Evolutionary conservation across 2,888 invertebrate species (phyloP).

Genomic region (Nomada fucata): DNA sequence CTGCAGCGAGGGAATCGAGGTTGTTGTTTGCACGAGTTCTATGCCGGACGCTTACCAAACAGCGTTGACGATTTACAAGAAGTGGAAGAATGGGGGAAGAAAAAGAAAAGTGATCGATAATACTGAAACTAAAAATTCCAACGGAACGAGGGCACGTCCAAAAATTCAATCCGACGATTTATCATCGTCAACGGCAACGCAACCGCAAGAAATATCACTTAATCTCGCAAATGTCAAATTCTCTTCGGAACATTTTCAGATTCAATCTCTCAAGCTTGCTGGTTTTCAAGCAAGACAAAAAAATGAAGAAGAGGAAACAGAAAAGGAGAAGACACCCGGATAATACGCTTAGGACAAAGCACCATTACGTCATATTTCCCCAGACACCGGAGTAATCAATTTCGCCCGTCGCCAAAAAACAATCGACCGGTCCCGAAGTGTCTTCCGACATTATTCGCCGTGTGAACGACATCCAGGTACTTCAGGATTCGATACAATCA

Average conservation of each 20-base stretch:
- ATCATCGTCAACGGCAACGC: constrained; percentile 38
- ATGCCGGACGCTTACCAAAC: constrained; percentile 29
- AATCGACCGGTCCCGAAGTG: constrained; percentile 44
- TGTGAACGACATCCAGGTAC: constrained; percentile 12
- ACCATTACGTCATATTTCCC: constrained; percentile 65
- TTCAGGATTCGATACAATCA: constrained; percentile 43
- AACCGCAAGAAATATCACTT: constrained; percentile 46
- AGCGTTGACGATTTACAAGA: constrained; percentile 15
- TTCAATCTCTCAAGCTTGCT: constrained; percentile 51
- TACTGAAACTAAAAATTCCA: constrained; percentile 29
- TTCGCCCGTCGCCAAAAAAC: constrained; percentile 53
- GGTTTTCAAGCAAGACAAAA: constrained; percentile 3
- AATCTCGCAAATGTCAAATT: constrained; percentile 62
- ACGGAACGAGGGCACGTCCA: background rate
- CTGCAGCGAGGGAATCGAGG: constrained; percentile 31
- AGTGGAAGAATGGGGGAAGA: background rate
- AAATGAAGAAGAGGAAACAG: background rate
- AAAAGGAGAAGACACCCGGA: constrained; percentile 13
- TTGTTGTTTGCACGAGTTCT: constrained; percentile 27
- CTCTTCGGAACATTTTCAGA: constrained; percentile 53
- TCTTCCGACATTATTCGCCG: constrained; percentile 35
- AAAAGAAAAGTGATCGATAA: constrained; percentile 31
- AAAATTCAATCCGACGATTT: constrained; percentile 46
- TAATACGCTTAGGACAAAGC: constrained; percentile 61
- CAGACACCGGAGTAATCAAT: constrained; percentile 60